These are phyloP conservation scores for Zingel zingel DNA, from an alignment of 2,113 vertebrate species.

Conservation along the genomic window DNA sequence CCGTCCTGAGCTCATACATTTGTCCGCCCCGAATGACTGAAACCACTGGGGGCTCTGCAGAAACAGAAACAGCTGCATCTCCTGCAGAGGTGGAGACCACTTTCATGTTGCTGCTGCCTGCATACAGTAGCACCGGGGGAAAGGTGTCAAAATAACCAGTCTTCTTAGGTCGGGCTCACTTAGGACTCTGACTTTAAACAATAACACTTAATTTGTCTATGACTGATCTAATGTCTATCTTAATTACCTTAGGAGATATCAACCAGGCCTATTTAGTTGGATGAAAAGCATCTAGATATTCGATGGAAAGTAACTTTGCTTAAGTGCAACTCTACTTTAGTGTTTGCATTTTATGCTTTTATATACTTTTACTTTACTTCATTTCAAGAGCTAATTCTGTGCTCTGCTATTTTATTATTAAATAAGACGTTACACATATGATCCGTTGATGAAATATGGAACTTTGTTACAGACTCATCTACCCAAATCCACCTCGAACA, in stretches of 20 bases:
- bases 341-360: background rate
- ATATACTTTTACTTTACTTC: background rate
- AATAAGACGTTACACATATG: background rate
- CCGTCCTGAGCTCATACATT: slow-evolving; percentile 69
- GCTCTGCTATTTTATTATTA: no score
- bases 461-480: background rate
- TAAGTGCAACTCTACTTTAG: background rate
- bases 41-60: slow-evolving; percentile 21
- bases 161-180: background rate
- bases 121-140: slow-evolving; percentile 24
- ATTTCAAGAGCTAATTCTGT: background rate
- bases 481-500: background rate
- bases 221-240: background rate
- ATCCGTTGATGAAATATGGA: background rate
- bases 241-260: background rate
- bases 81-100: slow-evolving; percentile 28
- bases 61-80: slow-evolving; percentile 59
- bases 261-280: no score
- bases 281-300: background rate
- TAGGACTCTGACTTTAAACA: background rate
- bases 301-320: background rate
- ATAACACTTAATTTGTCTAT: background rate
- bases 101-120: slow-evolving; percentile 11
- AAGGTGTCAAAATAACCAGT: background rate
- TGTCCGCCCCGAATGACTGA: slow-evolving; percentile 67